Conservation (phyloP, 2,113 vertebrate species). For the Corapipo altera region DNA sequence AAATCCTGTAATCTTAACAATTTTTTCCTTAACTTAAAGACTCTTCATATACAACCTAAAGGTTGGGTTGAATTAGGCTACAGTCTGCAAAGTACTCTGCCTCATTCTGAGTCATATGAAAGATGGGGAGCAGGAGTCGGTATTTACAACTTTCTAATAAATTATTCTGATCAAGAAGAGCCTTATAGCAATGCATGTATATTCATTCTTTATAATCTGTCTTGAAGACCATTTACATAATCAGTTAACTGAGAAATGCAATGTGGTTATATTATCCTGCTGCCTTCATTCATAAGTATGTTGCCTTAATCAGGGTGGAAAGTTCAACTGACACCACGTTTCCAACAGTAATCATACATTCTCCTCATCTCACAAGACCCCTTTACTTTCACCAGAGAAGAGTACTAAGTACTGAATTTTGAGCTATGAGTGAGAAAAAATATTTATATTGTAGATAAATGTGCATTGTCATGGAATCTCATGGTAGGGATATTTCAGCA, state of each 20-base stretch:
- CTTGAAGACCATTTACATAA: not conserved
- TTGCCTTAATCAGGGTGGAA: not conserved
- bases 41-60: not conserved
- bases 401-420: not conserved
- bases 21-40: not conserved
- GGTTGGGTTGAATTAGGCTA: not conserved
- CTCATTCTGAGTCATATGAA: not conserved
- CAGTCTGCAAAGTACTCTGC: not conserved
- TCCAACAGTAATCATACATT: not conserved
- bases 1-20: not conserved
- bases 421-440: not conserved
- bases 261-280: not conserved
- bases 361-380: not conserved
- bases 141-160: not conserved
- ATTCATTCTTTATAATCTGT: not conserved
- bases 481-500: not conserved
- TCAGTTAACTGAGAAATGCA: conserved; percentile 3
- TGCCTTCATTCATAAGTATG: not conserved
- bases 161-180: not conserved
- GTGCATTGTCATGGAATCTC: not conserved
- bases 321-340: not conserved
- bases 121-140: not conserved
- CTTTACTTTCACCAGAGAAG: not conserved
- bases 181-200: not conserved
- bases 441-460: not conserved